These are phyloP conservation scores for Pseudoips prasinana DNA, from an alignment of 2,888 invertebrate species.

Conservation along the genomic window DNA sequence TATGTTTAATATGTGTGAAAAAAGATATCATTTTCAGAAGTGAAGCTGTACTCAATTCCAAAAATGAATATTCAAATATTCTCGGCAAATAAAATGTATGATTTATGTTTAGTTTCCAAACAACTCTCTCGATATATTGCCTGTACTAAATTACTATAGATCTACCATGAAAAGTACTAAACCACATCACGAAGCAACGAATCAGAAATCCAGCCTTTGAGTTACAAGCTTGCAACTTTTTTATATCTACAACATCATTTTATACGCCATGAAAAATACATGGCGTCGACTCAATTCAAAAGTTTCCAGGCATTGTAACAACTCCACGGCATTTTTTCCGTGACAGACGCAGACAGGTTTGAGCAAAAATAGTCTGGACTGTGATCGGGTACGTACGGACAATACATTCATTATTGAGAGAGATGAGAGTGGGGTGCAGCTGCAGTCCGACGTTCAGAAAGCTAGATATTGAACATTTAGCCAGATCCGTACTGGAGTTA, in stretches of 20 bases:
- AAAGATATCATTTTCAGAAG: too few species aligned
- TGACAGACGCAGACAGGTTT: conserved; percentile 76
- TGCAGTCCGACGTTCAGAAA: conserved; percentile 19
- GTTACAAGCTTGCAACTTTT: background rate
- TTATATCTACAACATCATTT: conserved; percentile 17
- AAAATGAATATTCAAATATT: too few species aligned
- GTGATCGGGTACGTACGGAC: conserved; percentile 65
- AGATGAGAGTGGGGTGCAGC: conserved; percentile 46
- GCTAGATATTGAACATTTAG: conserved; percentile 9
- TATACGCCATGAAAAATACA: conserved; percentile 29
- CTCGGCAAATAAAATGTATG: too few species aligned
- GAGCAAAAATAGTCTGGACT: conserved; percentile 73
- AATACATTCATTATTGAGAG: conserved; percentile 78
- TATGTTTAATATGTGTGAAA: too few species aligned
- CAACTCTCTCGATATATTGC: too few species aligned
- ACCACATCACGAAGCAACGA: too few species aligned
- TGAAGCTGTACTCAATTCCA: too few species aligned
- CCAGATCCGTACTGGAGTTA: too few species aligned
- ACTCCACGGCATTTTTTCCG: conserved; percentile 41
- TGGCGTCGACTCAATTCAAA: conserved; percentile 17
- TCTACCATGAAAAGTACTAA: too few species aligned
- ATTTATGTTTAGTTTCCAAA: too few species aligned
- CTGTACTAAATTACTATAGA: too few species aligned
- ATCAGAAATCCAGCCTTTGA: too few species aligned
- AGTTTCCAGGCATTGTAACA: conserved; percentile 29